phyloP scores from a whole-genome alignment of 2,797 vertebrate species.

The Hydrophis major region DNA sequence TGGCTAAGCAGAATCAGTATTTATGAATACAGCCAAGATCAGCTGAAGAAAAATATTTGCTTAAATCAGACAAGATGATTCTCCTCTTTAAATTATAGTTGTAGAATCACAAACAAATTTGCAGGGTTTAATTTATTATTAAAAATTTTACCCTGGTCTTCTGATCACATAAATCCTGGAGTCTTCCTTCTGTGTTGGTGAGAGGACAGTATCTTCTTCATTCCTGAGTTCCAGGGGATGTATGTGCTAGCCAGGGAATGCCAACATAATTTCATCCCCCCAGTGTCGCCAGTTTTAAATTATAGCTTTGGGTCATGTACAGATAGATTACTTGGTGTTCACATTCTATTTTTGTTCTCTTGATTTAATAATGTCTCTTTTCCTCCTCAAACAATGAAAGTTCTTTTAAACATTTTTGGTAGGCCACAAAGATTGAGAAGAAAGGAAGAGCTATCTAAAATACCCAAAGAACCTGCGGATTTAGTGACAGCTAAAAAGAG shows the following conservation, averaged over 20 bases:
- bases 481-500: background rate
- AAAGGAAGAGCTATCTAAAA: background rate
- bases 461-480: background rate
- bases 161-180: background rate
- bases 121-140: background rate
- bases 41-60: background rate
- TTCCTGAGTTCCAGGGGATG: background rate
- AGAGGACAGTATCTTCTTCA: background rate
- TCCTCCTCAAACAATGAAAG: background rate
- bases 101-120: background rate
- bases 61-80: background rate
- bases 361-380: background rate
- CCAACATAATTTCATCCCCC: background rate
- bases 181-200: background rate
- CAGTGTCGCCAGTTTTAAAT: background rate
- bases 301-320: conserved; percentile 24
- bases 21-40: background rate
- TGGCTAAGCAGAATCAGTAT: conserved; percentile 11
- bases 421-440: background rate
- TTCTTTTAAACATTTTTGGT: background rate
- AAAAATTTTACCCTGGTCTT: background rate
- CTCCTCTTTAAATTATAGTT: background rate
- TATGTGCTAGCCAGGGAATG: background rate
- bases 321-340: background rate
- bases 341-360: background rate